These are phyloP conservation scores for Nymphicus hollandicus DNA, from an alignment of 2,113 vertebrate species.

Conservation along the genomic window DNA sequence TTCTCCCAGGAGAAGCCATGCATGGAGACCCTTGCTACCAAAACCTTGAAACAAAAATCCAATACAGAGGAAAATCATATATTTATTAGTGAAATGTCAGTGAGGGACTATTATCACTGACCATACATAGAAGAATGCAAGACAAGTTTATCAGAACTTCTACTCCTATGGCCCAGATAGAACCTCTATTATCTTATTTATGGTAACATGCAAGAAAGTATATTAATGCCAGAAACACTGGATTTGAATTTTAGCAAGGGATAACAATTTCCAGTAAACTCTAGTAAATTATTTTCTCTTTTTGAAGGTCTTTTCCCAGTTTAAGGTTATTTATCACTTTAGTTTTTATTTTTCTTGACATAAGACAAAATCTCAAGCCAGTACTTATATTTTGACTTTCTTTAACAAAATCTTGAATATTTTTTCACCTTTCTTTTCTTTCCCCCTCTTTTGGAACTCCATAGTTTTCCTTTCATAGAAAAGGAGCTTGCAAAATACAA, in stretches of 20 bases:
- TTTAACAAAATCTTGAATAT: neutral
- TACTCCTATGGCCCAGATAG: neutral
- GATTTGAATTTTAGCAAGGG: neutral
- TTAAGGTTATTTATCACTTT: neutral
- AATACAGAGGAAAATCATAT: neutral
- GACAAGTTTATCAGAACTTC: neutral
- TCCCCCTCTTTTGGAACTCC: neutral
- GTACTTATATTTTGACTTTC: neutral
- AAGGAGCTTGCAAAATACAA: neutral
- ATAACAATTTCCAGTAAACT: neutral
- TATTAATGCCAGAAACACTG: neutral
- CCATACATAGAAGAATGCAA: neutral
- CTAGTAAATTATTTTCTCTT: neutral
- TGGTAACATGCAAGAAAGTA: neutral
- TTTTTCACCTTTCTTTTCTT: neutral
- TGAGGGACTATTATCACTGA: neutral
- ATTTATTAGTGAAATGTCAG: neutral
- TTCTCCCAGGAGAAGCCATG: neutral
- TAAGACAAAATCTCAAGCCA: fast-evolving
- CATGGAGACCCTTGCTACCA: fast-evolving
- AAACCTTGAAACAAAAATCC: neutral
- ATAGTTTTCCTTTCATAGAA: neutral
- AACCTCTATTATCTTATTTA: neutral
- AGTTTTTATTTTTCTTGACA: neutral
- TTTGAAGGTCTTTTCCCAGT: neutral